These are phyloP conservation scores for Mareca strepera DNA, from an alignment of 2,797 vertebrate species.

Conservation along the genomic window DNA sequence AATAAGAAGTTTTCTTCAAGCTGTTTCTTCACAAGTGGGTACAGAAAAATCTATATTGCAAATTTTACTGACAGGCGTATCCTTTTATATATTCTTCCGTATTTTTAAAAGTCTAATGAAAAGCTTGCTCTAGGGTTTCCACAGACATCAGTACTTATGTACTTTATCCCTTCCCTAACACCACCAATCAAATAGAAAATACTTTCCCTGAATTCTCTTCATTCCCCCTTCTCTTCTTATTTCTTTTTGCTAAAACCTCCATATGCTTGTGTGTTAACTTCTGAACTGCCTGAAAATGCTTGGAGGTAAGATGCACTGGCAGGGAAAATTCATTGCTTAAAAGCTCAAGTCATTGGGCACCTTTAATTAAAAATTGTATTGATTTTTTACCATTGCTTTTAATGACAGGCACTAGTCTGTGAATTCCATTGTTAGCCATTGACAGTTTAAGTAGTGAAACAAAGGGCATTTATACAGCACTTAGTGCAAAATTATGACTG, in stretches of 20 bases:
- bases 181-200: not conserved
- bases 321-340: constrained; percentile 74
- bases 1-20: not conserved
- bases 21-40: not conserved
- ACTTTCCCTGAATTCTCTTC: not conserved
- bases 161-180: not conserved
- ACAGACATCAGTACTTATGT: not conserved
- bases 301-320: constrained; percentile 69
- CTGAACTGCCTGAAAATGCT: constrained; percentile 57
- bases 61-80: not conserved
- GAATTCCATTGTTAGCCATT: constrained; percentile 75
- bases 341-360: constrained; percentile 63
- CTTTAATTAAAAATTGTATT: constrained; percentile 85
- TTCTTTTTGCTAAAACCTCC: not conserved
- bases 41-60: constrained; percentile 15
- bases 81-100: not conserved
- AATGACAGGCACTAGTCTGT: constrained; percentile 76
- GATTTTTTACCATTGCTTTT: constrained; percentile 77
- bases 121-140: not conserved
- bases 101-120: not conserved
- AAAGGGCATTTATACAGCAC: constrained; percentile 81
- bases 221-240: not conserved
- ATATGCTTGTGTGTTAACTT: constrained; percentile 45
- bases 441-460: constrained; percentile 83
- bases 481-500: constrained; percentile 84